Base-by-base conservation (phyloP, 1,140 invertebrate genomes). In the Aphelenchoides avenae region DNA sequence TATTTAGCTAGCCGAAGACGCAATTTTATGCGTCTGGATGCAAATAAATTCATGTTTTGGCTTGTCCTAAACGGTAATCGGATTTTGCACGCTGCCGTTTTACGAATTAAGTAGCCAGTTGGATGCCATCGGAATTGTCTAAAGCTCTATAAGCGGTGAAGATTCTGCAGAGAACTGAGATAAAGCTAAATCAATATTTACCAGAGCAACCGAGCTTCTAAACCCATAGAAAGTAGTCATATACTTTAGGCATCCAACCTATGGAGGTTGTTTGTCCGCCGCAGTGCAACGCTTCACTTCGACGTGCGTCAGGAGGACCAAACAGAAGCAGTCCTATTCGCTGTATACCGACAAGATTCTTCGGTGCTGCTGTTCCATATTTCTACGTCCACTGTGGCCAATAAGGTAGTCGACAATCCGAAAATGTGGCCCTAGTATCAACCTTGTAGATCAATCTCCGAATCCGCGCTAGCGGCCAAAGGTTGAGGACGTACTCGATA, bases 181-280 rank as follows among this genome's bases (percentile, higher is more conserved):
- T n/a, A n/a, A n/a, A n/a, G n/a, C n/a, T n/a, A n/a, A n/a, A n/a
- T n/a, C n/a, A n/a, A n/a, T n/a, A n/a, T n/a, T n/a, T n/a, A n/a
- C n/a, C n/a, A n/a, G n/a, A n/a, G n/a, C n/a, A n/a, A n/a, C n/a
- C n/a, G n/a, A n/a, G n/a, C n/a, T n/a, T n/a, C n/a, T n/a, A n/a
- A n/a, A n/a, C n/a, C n/a, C n/a, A n/a, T n/a, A n/a, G n/a, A n/a
- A n/a, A n/a, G n/a, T n/a, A n/a, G n/a, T n/a, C n/a, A n/a, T n/a
- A n/a, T n/a, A n/a, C n/a, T 60, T 61, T 20, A 60, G 57, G 27
- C 57, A 27, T 43, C 44, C 24, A 64, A 47, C 31, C 34, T 60
- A 29, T 31, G 15, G 2, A 18, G 41, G 4, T 51, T 60, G 5
- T 49, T 60, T 22, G 22, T 60, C 2, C 9, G 26, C 4, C 31